Evolutionary conservation across 2,888 invertebrate species (phyloP).

Genomic region (Platycnemis pennipes): DNA sequence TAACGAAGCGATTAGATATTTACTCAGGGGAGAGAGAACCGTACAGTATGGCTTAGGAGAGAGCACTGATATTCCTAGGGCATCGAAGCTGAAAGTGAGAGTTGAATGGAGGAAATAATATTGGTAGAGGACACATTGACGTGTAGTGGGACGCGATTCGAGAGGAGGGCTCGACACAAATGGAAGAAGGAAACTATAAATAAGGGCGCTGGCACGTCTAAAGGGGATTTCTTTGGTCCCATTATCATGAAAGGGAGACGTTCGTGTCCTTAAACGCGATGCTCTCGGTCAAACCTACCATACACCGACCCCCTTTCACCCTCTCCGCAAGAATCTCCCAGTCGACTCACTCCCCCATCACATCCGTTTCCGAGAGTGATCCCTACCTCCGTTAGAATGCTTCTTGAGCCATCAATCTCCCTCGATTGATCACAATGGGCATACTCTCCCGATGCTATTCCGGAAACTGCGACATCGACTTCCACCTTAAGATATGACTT

Average conservation of each 20-base stretch:
- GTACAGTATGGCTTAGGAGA: neutral
- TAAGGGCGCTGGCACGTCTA: slow-evolving; percentile 16
- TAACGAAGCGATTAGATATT: neutral
- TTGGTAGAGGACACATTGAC: neutral
- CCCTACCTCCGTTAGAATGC: neutral
- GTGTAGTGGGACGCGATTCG: slow-evolving; percentile 53
- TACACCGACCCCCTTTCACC: neutral
- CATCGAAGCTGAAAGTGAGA: neutral
- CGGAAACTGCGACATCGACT: neutral
- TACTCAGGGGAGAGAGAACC: neutral
- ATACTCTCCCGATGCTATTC: neutral
- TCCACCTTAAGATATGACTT: neutral
- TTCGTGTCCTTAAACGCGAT: neutral
- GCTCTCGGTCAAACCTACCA: neutral
- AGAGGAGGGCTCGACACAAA: slow-evolving; percentile 13
- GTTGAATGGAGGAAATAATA: neutral
- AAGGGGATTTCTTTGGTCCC: slow-evolving; percentile 58
- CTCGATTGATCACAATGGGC: neutral
- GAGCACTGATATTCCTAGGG: neutral
- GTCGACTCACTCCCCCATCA: neutral
- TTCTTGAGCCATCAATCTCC: neutral
- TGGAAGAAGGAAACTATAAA: slow-evolving; percentile 51
- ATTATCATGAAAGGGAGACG: slow-evolving; percentile 13
- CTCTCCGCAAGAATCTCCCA: neutral
- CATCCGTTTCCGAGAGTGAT: neutral